phyloP scores from a whole-genome alignment of 1,140 invertebrate genomes.

The Drosophila suzukii region DNA sequence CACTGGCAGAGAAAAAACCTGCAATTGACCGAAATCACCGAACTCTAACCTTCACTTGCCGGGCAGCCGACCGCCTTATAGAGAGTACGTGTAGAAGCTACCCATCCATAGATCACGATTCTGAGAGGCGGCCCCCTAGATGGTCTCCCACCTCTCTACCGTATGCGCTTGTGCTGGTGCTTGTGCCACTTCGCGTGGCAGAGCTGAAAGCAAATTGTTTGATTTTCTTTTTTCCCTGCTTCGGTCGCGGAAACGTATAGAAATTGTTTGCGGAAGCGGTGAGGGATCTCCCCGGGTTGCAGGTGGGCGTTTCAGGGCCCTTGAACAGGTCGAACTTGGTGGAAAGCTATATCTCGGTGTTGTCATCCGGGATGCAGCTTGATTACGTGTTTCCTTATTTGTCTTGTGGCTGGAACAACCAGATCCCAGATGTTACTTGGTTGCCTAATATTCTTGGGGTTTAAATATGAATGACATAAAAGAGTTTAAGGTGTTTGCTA shows the following conservation, averaged over 20 bases:
- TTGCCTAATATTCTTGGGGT: not conserved
- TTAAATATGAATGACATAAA: not conserved
- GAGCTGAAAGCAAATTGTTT: constrained; percentile 66
- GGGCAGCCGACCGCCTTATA: constrained; percentile 19
- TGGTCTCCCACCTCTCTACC: constrained; percentile 12
- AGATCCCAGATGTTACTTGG: not conserved
- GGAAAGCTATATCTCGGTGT: not conserved
- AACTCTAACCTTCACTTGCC: constrained; percentile 74
- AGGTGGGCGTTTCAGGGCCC: constrained; percentile 41
- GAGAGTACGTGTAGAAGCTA: constrained; percentile 24
- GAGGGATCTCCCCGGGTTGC: constrained; percentile 33
- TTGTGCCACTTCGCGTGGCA: constrained; percentile 56
- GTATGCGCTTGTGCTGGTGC: not conserved
- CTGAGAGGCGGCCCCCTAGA: constrained; percentile 39
- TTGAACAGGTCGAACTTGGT: constrained; percentile 24
- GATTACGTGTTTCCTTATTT: not conserved
- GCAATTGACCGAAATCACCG: constrained; percentile 65
- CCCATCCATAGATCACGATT: constrained; percentile 62
- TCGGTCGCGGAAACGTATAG: constrained; percentile 61
- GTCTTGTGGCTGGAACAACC: not conserved
- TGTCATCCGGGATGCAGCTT: constrained; percentile 4
- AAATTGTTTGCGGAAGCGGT: constrained; percentile 63
- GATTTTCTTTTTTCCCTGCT: constrained; percentile 53
- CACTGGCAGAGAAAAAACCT: constrained; percentile 1
- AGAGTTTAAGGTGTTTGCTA: not conserved